Conservation (phyloP, 2,888 invertebrate species). For the Drosophila vallismaia region DNA sequence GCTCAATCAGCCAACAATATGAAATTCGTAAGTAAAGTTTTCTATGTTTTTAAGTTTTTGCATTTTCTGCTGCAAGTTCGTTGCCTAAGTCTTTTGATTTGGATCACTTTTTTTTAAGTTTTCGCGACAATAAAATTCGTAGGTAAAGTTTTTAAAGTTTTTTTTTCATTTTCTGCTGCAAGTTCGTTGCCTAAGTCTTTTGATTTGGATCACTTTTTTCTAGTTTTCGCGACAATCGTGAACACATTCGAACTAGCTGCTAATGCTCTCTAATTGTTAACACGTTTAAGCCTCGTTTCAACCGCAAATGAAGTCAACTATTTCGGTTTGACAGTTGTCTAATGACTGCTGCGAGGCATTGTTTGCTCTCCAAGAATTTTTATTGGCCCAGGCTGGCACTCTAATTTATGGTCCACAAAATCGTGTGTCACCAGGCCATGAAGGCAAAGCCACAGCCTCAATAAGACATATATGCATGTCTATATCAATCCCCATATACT, state of each 20-base stretch:
- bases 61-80: constrained; percentile 51
- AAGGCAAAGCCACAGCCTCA: constrained; percentile 46
- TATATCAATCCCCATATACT: constrained; percentile 17
- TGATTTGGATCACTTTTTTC: constrained; percentile 34
- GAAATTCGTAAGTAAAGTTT: constrained; percentile 71
- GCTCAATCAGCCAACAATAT: constrained; percentile 61
- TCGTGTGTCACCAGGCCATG: constrained; percentile 63
- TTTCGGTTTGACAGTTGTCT: constrained; percentile 36
- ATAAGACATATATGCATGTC: constrained; percentile 28
- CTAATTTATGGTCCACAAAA: constrained; percentile 67
- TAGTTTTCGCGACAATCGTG: constrained; percentile 59
- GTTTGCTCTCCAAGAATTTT: constrained; percentile 62
- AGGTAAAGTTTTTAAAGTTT: no score
- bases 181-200: constrained; percentile 73
- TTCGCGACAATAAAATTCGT: no score
- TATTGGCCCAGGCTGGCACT: constrained; percentile 61
- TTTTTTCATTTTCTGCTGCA: constrained; percentile 18
- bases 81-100: constrained; percentile 71
- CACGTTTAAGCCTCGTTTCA: constrained; percentile 42
- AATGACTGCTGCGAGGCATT: constrained; percentile 29
- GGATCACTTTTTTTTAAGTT: background rate
- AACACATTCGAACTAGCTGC: constrained; percentile 47
- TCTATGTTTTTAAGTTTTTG: background rate
- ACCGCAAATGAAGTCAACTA: constrained; percentile 58
- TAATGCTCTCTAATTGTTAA: constrained; percentile 44